Evolutionary conservation across 2,113 vertebrate species (phyloP).

Genomic region (Pelvicachromis taeniatus): DNA sequence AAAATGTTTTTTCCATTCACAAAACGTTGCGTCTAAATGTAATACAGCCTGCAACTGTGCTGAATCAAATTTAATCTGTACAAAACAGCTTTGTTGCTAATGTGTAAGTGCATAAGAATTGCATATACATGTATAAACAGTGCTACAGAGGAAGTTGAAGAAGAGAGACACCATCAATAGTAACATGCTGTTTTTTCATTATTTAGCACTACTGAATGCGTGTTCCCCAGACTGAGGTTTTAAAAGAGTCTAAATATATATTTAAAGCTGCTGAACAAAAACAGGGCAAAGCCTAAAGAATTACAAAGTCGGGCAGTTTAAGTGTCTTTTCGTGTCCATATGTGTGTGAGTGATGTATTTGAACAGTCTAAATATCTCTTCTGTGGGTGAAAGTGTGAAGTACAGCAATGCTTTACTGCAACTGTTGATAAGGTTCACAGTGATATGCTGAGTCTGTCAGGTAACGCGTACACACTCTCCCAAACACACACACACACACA

Average conservation of each 20-base stretch:
- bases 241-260: constrained; percentile 49
- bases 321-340: not conserved
- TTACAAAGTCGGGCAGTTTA: not conserved
- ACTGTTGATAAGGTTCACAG: constrained; percentile 23
- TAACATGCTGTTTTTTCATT: constrained; percentile 16
- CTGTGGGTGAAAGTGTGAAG: constrained; percentile 22
- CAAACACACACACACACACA: not conserved
- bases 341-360: not conserved
- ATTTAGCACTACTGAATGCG: constrained; percentile 4
- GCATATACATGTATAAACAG: not conserved
- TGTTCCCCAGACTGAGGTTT: constrained; percentile 11
- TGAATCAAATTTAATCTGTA: not conserved
- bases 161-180: constrained; percentile 37
- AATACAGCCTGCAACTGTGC: not conserved
- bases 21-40: not conserved
- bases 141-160: constrained; percentile 12
- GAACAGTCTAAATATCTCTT: constrained; percentile 13
- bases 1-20: not conserved
- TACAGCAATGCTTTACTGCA: constrained; percentile 31
- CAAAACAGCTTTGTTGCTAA: not conserved
- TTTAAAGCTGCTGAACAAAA: constrained; percentile 26
- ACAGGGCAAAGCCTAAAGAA: not conserved
- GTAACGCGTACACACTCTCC: constrained; percentile 23
- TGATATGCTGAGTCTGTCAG: constrained; percentile 35
- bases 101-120: not conserved